Base-by-base conservation (phyloP, 1,140 invertebrate species). In the Drosophila paulistorum region DNA sequence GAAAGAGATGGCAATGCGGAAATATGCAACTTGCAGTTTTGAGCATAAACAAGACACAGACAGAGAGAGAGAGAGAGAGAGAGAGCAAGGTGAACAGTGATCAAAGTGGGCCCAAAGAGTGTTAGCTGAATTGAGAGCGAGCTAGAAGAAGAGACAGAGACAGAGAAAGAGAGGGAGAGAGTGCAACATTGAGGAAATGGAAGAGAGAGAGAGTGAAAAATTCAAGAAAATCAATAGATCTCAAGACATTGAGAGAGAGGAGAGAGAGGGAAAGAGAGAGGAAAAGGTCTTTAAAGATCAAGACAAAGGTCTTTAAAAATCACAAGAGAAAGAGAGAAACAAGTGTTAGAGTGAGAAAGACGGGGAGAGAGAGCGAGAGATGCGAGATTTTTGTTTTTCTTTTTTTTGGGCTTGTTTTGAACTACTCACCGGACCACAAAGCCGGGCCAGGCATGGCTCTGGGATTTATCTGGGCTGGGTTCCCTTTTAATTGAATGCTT, bases 401-500 rank as follows among this genome's bases (percentile, higher is more conserved):
- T 30, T 7, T 30, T 17, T 9, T 37, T 41, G 30, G 23, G 45
- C n/a, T 45, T 35, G 26, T 33, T 54, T 60, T 70, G 51, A 33
- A 20, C 63, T 90, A 92, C 91, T 90, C 85, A 92, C 91, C 91
- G 74, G 91, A 92, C 91, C 91, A 92, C 86, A 92, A 82, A 74
- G 91, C 91, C 77, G 91, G 90, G 81, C 91, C 91, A 83, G 91
- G 91, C 91, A 92, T 92, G 71, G 70, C 65, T 81, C 65, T 77
- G 57, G 17, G 10, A 51, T 51, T 51, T 51, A 51, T 51, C 17
- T 51, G 45, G 45, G 17, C 17, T 51, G 17, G 45, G 65, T 69
- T 65, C 30, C 87, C 87, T 68, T 62, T 78, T 77, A 71, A 59
- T 55, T 42, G 59, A 69, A 65, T 79, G 65, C 68, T 41, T 65